Evolutionary conservation across 2,888 invertebrate genomes (phyloP).

Genomic region (Dicranocentrus wangi): DNA sequence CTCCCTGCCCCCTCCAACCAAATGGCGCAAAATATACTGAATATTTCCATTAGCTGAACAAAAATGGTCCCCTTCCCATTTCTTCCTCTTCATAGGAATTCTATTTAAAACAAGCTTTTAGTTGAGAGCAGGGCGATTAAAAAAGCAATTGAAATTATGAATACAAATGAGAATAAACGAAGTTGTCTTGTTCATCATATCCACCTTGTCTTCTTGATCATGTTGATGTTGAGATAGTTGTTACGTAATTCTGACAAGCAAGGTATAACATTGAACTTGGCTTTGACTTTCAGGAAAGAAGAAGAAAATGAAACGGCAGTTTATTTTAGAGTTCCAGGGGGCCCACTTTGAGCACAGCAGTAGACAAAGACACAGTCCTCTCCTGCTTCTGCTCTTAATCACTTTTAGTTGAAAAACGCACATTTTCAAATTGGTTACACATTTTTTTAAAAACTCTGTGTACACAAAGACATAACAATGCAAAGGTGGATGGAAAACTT

Average conservation of each 20-base stretch:
- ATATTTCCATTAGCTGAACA: background rate
- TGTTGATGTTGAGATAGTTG: background rate
- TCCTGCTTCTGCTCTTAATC: conserved; percentile 17
- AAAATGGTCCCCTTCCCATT: background rate
- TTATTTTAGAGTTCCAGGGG: conserved; percentile 56
- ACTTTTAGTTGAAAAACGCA: conserved; percentile 3
- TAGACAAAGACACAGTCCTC: conserved; percentile 17
- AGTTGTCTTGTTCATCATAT: conserved; percentile 39
- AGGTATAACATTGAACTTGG: conserved; percentile 21
- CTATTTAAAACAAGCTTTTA: conserved; percentile 19
- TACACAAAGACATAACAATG: background rate
- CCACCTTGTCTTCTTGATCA: conserved; percentile 16
- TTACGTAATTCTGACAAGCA: background rate
- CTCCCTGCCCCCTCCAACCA: background rate
- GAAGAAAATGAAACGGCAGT: conserved; percentile 44
- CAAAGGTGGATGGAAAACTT: background rate
- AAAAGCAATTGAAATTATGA: conserved; percentile 56
- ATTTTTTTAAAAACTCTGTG: background rate
- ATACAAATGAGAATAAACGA: conserved; percentile 46
- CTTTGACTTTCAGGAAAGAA: conserved; percentile 16
- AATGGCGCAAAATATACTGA: background rate
- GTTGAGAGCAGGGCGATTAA: conserved; percentile 34
- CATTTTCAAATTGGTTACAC: conserved; percentile 29
- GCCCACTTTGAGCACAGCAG: conserved; percentile 51
- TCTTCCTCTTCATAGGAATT: background rate